A percentile compares a stretch with the other conserved stretches of the same genome.
Conservation (phyloP, 2,113 vertebrate genomes). For the Pao palembangensis region DNA sequence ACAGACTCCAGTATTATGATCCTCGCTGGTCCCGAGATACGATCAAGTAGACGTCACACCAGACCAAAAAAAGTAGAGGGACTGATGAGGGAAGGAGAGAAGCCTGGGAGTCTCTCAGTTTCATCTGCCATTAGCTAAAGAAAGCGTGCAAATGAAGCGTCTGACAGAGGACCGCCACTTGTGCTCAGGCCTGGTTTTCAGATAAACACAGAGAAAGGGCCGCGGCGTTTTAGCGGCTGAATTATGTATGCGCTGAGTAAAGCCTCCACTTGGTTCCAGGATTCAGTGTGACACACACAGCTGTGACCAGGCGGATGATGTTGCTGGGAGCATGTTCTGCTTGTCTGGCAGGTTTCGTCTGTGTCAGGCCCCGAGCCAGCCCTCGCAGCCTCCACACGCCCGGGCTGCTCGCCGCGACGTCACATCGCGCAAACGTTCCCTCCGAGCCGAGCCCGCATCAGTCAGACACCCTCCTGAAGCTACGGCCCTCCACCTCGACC, state of each 20-base stretch:
- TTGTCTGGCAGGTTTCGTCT: slow-evolving; percentile 62
- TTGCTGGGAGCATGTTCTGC: slow-evolving; percentile 64
- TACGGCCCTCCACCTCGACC: slow-evolving; percentile 39
- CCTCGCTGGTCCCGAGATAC: slow-evolving; percentile 42
- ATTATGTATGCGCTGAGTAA: slow-evolving; percentile 58
- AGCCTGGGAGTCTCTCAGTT: slow-evolving; percentile 22
- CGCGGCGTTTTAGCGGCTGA: slow-evolving; percentile 55
- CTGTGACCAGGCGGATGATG: slow-evolving; percentile 62
- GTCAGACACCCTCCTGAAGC: slow-evolving; percentile 45
- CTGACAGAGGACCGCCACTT: slow-evolving; percentile 45
- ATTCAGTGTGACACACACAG: slow-evolving; percentile 65
- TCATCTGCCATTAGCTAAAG: slow-evolving; percentile 35
- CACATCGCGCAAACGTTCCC: slow-evolving; percentile 59
- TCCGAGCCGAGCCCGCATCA: slow-evolving; percentile 49
- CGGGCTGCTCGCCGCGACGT: slow-evolving; percentile 48
- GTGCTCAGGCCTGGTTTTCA: slow-evolving; percentile 27
- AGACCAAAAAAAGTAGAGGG: slow-evolving; percentile 20
- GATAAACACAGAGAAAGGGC: slow-evolving; percentile 46
- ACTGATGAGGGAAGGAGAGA: slow-evolving; percentile 28
- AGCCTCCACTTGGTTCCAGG: slow-evolving; percentile 54
- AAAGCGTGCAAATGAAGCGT: slow-evolving; percentile 41
- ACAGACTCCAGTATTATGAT: slow-evolving; percentile 47
- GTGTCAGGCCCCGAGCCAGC: slow-evolving; percentile 55
- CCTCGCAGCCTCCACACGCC: slow-evolving; percentile 47
- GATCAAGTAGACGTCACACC: slow-evolving; percentile 33